Evolutionary conservation across 2,113 vertebrate genomes (phyloP).

Genomic region (Plectropomus leopardus): DNA sequence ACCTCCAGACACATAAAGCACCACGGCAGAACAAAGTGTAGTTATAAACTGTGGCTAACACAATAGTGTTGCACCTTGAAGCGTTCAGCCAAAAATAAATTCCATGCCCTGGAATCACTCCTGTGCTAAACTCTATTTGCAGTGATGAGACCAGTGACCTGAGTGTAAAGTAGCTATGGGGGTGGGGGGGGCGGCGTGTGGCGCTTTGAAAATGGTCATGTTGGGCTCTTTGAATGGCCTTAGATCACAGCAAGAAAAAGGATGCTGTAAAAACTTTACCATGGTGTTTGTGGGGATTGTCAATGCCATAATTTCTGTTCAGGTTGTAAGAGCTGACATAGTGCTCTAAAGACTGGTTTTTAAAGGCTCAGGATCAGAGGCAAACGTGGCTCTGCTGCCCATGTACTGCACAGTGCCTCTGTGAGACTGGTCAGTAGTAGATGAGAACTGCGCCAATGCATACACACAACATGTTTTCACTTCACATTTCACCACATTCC

Average conservation of each 20-base stretch:
- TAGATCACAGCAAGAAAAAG: slow-evolving; percentile 49
- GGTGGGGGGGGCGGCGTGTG: slow-evolving; percentile 10
- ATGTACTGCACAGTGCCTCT: neutral
- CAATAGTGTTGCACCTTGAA: neutral
- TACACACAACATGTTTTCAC: too few relatives aligned
- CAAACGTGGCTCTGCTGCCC: neutral
- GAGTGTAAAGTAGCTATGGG: slow-evolving; percentile 21
- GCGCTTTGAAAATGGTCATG: slow-evolving; percentile 48
- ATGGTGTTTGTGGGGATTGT: neutral
- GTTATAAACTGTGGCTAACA: neutral
- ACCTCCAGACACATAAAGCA: neutral
- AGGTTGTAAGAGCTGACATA: slow-evolving; percentile 33
- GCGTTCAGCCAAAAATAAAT: slow-evolving; percentile 15
- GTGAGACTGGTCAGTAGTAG: neutral
- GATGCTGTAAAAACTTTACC: slow-evolving; percentile 22
- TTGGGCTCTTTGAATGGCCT: slow-evolving; percentile 50
- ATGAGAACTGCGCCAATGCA: neutral
- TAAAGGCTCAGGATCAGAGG: slow-evolving; percentile 33
- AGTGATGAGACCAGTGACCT: slow-evolving; percentile 26
- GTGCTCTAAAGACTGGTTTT: slow-evolving; percentile 37
- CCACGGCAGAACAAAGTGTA: neutral
- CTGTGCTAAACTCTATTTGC: slow-evolving; percentile 4
- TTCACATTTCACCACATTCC: too few relatives aligned
- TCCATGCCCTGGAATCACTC: neutral
- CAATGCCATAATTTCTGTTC: slow-evolving; percentile 31